Evolutionary conservation across 2,888 invertebrate genomes (phyloP).

Genomic region (Melinaea menophilus): DNA sequence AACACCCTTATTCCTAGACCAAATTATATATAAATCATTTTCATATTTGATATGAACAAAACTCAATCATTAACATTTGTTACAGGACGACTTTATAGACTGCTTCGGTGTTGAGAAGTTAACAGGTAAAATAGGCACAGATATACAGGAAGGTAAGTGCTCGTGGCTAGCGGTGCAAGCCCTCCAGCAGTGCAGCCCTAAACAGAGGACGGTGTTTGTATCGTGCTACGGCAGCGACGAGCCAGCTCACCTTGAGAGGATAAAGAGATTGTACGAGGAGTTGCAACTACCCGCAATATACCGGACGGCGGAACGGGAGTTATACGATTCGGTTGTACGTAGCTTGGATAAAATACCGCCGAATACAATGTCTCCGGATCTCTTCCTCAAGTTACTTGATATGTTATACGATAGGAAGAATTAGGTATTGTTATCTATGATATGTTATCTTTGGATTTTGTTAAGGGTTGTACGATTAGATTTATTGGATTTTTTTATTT

Average conservation of each 20-base stretch:
- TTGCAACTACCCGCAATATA: constrained; percentile 83
- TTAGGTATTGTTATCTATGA: constrained; percentile 2
- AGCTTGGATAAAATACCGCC: constrained; percentile 23
- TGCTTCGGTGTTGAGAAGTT: constrained; percentile 88
- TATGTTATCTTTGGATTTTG: no score
- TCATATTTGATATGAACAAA: no score
- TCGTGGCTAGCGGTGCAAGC: constrained; percentile 94
- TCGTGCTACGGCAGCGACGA: constrained; percentile 85
- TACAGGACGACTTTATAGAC: constrained; percentile 91
- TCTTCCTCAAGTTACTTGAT: constrained; percentile 86
- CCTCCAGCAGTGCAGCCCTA: constrained; percentile 82
- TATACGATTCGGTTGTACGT: constrained; percentile 76
- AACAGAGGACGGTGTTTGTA: constrained; percentile 74
- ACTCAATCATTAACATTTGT: not conserved
- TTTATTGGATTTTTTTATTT: no score
- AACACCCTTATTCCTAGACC: no score
- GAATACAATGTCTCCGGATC: constrained; percentile 78
- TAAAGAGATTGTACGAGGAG: constrained; percentile 72
- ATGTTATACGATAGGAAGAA: constrained; percentile 80
- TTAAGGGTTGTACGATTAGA: no score
- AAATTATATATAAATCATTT: no score
- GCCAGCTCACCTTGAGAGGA: constrained; percentile 76
- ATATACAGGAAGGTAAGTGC: constrained; percentile 96
- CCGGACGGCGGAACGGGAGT: constrained; percentile 83
- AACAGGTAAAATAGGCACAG: constrained; percentile 92